These are phyloP conservation scores for Dolichomitus sp. DNA, from an alignment of 2,888 invertebrate species.

Conservation along the genomic window DNA sequence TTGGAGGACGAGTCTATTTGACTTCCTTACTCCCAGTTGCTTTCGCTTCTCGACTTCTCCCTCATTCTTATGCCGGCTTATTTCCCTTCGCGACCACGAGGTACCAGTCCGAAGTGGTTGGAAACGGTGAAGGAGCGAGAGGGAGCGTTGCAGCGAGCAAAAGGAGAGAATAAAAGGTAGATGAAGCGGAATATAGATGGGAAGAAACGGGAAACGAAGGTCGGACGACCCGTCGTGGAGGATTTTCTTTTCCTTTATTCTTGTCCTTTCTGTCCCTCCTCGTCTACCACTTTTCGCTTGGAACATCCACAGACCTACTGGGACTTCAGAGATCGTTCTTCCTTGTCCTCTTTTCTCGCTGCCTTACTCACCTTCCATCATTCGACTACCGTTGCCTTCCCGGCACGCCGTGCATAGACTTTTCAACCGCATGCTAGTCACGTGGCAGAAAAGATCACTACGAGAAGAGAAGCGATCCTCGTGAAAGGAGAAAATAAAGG, in stretches of 20 bases:
- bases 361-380: constrained; percentile 55
- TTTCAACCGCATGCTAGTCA: constrained; percentile 67
- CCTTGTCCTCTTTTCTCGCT: constrained; percentile 46
- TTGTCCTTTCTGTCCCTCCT: constrained; percentile 33
- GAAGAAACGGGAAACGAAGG: constrained; percentile 35
- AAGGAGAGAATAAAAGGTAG: background rate
- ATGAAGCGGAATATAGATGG: constrained; percentile 16
- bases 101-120: background rate
- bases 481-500: constrained; percentile 65
- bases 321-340: background rate
- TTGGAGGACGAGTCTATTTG: no score
- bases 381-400: constrained; percentile 38
- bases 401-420: constrained; percentile 16
- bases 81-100: constrained; percentile 54
- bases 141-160: background rate
- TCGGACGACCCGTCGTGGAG: constrained; percentile 39
- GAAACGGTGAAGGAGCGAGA: constrained; percentile 15
- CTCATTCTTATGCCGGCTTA: constrained; percentile 35
- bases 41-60: no score
- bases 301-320: constrained; percentile 16
- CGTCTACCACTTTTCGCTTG: constrained; percentile 48
- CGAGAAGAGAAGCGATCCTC: constrained; percentile 65
- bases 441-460: constrained; percentile 70
- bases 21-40: no score
- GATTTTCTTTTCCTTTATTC: constrained; percentile 52